Base-by-base conservation (phyloP, 2,113 vertebrate species). In the Ochotona princeps region DNA sequence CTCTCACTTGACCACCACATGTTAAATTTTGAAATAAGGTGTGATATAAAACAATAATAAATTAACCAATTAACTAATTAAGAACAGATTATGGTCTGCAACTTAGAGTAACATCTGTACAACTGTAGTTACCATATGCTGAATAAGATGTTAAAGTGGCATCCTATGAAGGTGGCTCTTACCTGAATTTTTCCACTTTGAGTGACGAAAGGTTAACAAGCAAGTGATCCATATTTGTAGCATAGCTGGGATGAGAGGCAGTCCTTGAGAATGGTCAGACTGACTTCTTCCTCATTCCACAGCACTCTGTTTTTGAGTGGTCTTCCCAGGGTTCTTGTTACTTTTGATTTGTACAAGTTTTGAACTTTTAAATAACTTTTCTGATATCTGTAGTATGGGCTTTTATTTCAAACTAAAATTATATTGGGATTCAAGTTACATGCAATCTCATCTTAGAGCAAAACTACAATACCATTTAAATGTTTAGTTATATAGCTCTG, bases 361-460 rank as follows among this genome's bases (percentile, higher is more conserved):
- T 87, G 35, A 92, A 78, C 49, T 63, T 83, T 79, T 76, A 63
- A 83, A 65, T 49, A 28, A 72, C 32, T 74, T 78, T 35, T 82
- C n/a, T 44, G 8, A 47, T 8, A 4, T 63, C 28, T 83, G 83
- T 13, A n/a, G 3, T n/a, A n/a, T 14, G 54, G 15, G 2, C 15
- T 84, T 89, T 92, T 73, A 72, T 32, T 91, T 81, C 25, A 47
- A 93, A 76, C 30, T 66, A 76, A 76, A 74, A 86, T 73, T 12
- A 49, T 20, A 60, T 30, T 82, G 35, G 14, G 20, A 63, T 20
- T 83, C 70, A 72, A 78, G 57, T 23, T 89, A 38, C 23, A 47
- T 79, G 32, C 38, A 91, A 51, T 12, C 80, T 72, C 26, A n/a
- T 4, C 18, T 63, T 79, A 23, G 35, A 7, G 32, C 10, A 87